Conservation (phyloP, 1,140 invertebrate species). For the Apis laboriosa region DNA sequence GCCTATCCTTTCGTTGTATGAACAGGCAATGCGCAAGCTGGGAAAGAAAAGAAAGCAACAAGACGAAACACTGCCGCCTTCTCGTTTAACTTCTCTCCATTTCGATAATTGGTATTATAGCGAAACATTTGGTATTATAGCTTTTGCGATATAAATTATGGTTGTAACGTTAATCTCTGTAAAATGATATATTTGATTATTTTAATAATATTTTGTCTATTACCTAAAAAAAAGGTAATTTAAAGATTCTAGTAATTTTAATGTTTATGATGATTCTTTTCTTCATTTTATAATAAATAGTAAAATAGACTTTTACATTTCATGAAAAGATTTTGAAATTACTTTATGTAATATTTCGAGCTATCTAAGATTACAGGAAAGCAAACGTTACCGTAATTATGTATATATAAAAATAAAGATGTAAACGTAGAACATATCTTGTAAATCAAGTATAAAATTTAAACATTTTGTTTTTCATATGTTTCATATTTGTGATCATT, state of each 20-base stretch:
- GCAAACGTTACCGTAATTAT: not conserved
- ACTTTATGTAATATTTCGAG: not conserved
- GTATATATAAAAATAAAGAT: not conserved
- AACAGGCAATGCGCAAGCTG: conserved; percentile 11
- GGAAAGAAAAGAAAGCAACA: conserved; percentile 24
- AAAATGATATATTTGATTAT: not conserved
- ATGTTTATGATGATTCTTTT: not conserved
- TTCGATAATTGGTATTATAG: conserved; percentile 46
- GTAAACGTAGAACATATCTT: not conserved
- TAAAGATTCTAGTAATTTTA: too few relatives aligned
- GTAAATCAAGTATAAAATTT: not conserved
- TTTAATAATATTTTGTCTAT: not conserved
- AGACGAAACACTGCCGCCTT: conserved; percentile 36
- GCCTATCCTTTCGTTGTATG: conserved; percentile 41
- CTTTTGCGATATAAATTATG: conserved; percentile 16
- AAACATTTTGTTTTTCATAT: not conserved
- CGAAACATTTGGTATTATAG: conserved; percentile 20
- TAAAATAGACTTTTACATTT: not conserved
- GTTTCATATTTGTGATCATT: not conserved
- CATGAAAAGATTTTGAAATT: not conserved
- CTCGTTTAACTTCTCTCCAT: conserved; percentile 45
- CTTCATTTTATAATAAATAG: not conserved
- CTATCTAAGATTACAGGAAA: not conserved
- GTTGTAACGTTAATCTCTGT: conserved; percentile 5
- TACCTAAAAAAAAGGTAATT: not conserved